These are phyloP conservation scores for Carcharodon carcharias DNA, from an alignment of 2,797 vertebrate species.

Conservation along the genomic window DNA sequence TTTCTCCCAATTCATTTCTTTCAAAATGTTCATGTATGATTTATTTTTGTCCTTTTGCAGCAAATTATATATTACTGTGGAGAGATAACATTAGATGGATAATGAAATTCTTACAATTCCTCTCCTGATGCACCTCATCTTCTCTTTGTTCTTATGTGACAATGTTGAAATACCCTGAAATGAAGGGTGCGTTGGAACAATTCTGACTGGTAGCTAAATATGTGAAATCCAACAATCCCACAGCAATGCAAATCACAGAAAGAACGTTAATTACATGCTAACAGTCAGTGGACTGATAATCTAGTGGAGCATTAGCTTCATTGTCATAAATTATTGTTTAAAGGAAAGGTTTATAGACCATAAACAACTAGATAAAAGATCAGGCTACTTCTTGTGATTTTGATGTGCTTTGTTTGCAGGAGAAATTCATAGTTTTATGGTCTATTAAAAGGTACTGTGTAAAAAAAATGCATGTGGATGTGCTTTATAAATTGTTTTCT, in stretches of 20 bases:
- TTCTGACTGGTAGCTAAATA: neutral
- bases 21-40: neutral
- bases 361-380: neutral
- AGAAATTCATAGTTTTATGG: constrained; percentile 12
- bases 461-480: constrained; percentile 78
- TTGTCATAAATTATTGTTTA: constrained; percentile 20
- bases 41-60: constrained; percentile 4
- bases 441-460: constrained; percentile 48
- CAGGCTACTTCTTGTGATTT: neutral
- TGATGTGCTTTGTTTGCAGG: constrained; percentile 26
- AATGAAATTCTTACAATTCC: neutral
- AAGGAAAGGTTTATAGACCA: constrained; percentile 31
- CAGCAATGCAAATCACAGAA: neutral
- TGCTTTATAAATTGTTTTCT: constrained; percentile 54
- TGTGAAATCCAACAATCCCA: neutral
- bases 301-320: neutral
- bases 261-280: neutral
- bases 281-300: neutral
- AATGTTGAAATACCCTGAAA: neutral
- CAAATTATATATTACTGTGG: neutral
- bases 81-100: neutral
- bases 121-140: neutral
- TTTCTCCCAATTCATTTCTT: neutral
- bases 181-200: neutral
- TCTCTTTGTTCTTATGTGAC: neutral